Percentiles rank a stretch among this genome's conserved stretches.
Evolutionary conservation across 2,113 vertebrate species (phyloP).

Genomic region (Bufo bufo): DNA sequence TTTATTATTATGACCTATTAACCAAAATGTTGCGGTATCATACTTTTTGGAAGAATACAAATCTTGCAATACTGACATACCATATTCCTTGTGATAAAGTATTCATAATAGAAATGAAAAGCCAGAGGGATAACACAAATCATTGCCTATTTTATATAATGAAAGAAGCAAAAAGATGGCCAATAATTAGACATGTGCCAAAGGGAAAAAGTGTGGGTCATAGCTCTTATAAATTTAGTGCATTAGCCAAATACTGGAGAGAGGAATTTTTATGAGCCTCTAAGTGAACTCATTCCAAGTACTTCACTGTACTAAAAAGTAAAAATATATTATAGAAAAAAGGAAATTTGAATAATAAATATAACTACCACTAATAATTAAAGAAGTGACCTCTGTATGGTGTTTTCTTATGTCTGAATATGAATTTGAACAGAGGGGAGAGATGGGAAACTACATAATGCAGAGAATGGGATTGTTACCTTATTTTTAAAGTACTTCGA

Average conservation of each 20-base stretch:
- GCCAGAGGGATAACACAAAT: conserved; percentile 1
- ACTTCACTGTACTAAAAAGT: background rate
- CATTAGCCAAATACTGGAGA: background rate
- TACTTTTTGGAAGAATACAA: background rate
- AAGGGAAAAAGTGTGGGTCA: background rate
- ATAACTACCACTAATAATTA: background rate
- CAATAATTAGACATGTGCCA: conserved; percentile 3
- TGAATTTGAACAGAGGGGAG: no score
- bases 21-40: background rate
- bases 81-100: background rate
- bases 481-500: no score
- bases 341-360: background rate
- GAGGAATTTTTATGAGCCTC: background rate
- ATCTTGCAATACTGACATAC: background rate
- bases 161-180: background rate
- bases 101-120: conserved; percentile 10
- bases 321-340: background rate
- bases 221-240: background rate
- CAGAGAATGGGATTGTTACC: no score
- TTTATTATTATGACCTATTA: background rate
- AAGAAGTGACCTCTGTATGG: background rate
- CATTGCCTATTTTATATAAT: background rate
- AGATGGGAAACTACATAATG: no score
- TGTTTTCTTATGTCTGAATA: no score
- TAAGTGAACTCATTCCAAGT: background rate